These are phyloP conservation scores for Scartelaos histophorus DNA, from an alignment of 2,113 vertebrate genomes.

Conservation along the genomic window DNA sequence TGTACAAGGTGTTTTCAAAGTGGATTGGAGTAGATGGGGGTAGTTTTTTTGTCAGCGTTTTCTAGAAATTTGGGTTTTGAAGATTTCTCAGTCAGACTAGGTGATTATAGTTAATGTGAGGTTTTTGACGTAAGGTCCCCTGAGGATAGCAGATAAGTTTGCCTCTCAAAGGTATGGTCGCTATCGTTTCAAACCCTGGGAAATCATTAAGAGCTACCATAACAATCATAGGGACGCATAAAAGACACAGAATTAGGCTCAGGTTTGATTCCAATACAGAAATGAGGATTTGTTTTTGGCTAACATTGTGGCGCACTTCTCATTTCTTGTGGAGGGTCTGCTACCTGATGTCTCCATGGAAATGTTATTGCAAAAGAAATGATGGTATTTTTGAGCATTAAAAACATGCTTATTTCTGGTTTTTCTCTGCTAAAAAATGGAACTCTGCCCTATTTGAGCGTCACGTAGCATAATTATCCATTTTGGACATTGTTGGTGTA, in stretches of 20 bases:
- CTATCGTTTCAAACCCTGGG: conserved; percentile 31
- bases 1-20: conserved; percentile 73
- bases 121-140: conserved; percentile 53
- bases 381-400: no score
- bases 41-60: conserved; percentile 67
- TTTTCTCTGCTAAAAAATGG: neutral
- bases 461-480: no score
- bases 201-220: conserved; percentile 27
- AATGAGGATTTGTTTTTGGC: conserved; percentile 20
- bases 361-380: no score
- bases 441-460: no score
- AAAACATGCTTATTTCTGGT: no score
- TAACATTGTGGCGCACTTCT: no score
- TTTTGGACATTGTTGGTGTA: no score
- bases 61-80: conserved; percentile 66
- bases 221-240: conserved; percentile 10
- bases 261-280: conserved; percentile 17
- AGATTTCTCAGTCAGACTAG: conserved; percentile 70
- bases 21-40: conserved; percentile 46
- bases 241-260: conserved; percentile 17
- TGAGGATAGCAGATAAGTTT: conserved; percentile 39
- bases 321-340: no score
- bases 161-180: conserved; percentile 44
- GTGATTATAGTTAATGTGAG: conserved; percentile 64
- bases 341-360: no score